Conservation (phyloP, 2,113 vertebrate species). For the Cinclus mexicanus region DNA sequence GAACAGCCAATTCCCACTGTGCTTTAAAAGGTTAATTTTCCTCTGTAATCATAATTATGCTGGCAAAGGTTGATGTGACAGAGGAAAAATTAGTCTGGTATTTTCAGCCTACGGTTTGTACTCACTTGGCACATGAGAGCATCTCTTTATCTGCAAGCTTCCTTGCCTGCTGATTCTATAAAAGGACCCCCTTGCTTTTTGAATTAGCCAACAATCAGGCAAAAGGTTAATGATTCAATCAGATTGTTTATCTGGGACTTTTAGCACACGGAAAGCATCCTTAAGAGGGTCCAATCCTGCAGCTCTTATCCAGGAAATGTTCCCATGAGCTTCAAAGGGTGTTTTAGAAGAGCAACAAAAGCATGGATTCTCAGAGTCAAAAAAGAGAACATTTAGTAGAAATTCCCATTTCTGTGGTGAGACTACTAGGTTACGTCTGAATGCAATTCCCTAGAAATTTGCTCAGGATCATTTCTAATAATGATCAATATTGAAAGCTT, state of each 20-base stretch:
- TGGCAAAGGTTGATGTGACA: conserved; percentile 60
- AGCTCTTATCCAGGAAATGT: not conserved
- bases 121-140: conserved; percentile 58
- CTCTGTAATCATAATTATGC: conserved; percentile 59
- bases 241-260: conserved; percentile 58
- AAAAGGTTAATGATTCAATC: conserved; percentile 69
- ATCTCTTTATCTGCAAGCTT: conserved; percentile 58
- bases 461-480: not conserved
- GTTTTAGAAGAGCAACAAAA: not conserved
- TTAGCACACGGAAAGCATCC: conserved; percentile 43
- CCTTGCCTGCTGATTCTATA: conserved; percentile 69
- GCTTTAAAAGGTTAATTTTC: conserved; percentile 63
- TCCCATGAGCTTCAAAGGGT: not conserved
- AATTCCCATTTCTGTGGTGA: not conserved
- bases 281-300: conserved; percentile 30
- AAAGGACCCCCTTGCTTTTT: conserved; percentile 59
- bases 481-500: not conserved
- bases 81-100: conserved; percentile 65
- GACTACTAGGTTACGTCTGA: not conserved
- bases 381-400: not conserved
- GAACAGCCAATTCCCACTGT: not conserved
- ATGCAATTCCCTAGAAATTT: not conserved
- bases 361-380: not conserved
- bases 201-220: conserved; percentile 68
- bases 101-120: conserved; percentile 53